Conservation (phyloP, 2,888 invertebrate species). For the Capitulum mitella region DNA sequence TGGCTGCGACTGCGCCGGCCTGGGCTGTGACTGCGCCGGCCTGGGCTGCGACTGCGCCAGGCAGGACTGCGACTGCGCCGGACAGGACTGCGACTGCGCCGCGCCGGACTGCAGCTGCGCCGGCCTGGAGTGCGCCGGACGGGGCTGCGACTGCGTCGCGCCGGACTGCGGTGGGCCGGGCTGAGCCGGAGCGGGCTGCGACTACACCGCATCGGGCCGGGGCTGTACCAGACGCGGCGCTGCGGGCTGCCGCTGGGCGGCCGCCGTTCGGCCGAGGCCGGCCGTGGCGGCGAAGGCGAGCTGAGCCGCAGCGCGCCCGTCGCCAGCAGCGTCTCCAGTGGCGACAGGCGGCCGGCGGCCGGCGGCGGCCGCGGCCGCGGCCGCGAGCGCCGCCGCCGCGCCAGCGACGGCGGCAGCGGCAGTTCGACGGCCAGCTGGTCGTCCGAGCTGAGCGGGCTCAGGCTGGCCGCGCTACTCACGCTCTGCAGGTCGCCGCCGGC, state of each 20-base stretch:
- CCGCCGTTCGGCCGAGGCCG: neutral
- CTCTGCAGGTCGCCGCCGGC: slow-evolving; percentile 12
- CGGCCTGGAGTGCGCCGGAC: neutral
- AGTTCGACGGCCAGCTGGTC: neutral
- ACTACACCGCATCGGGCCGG: neutral
- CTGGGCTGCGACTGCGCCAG: neutral
- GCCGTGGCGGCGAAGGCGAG: neutral
- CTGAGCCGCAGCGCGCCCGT: neutral
- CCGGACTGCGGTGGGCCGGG: neutral
- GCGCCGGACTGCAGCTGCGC: neutral
- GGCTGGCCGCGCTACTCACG: slow-evolving; percentile 19
- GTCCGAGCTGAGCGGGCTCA: neutral
- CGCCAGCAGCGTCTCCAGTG: neutral
- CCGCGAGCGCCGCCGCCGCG: neutral
- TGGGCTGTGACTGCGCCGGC: neutral
- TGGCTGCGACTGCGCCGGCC: neutral
- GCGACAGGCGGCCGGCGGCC: neutral
- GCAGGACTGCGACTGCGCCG: neutral
- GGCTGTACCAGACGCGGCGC: neutral
- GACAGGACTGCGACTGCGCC: neutral
- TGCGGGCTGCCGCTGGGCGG: neutral
- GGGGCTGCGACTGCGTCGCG: neutral
- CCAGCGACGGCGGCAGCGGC: neutral
- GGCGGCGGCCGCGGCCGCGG: neutral
- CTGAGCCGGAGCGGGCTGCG: neutral